These are phyloP conservation scores for Sphaerophoria rueppellii DNA, from an alignment of 2,888 invertebrate species.

Conservation along the genomic window DNA sequence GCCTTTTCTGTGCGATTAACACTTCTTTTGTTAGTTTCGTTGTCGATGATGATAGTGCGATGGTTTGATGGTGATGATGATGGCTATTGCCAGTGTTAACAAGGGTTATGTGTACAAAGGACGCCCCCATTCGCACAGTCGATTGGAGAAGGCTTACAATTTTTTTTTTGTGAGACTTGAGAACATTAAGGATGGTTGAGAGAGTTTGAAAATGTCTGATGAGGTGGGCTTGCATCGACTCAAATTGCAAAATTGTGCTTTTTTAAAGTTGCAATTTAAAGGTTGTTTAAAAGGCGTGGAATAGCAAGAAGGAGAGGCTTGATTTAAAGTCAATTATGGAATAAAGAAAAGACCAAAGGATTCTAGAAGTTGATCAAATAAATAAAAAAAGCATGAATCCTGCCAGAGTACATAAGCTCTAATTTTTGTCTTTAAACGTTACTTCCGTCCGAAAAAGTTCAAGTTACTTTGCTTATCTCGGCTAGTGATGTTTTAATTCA, in stretches of 20 bases:
- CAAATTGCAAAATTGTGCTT: not conserved
- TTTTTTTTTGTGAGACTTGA: not conserved
- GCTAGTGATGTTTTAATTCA: too few species aligned
- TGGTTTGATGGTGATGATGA: not conserved
- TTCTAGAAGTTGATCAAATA: too few species aligned
- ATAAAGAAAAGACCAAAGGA: too few species aligned
- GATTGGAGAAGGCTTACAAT: not conserved
- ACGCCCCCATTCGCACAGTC: not conserved
- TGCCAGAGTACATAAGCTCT: too few species aligned
- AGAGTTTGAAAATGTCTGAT: not conserved
- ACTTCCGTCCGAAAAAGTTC: too few species aligned
- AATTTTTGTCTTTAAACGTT: too few species aligned
- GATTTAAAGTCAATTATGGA: not conserved
- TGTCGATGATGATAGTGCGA: constrained; percentile 21
- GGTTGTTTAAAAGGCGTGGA: too few species aligned
- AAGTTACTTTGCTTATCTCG: too few species aligned
- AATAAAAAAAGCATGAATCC: too few species aligned
- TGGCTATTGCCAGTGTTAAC: constrained; percentile 19
- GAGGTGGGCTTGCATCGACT: not conserved
- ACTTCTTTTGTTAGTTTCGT: constrained; percentile 57
- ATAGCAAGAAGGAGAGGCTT: not conserved
- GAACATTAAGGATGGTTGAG: not conserved
- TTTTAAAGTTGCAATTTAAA: not conserved
- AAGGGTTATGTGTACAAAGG: constrained; percentile 7
- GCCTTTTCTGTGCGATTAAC: constrained; percentile 66